Percentiles rank a stretch among this genome's conserved stretches.
These are phyloP conservation scores for Ceriagrion tenellum DNA, from an alignment of 2,888 invertebrate genomes.

Conservation along the genomic window DNA sequence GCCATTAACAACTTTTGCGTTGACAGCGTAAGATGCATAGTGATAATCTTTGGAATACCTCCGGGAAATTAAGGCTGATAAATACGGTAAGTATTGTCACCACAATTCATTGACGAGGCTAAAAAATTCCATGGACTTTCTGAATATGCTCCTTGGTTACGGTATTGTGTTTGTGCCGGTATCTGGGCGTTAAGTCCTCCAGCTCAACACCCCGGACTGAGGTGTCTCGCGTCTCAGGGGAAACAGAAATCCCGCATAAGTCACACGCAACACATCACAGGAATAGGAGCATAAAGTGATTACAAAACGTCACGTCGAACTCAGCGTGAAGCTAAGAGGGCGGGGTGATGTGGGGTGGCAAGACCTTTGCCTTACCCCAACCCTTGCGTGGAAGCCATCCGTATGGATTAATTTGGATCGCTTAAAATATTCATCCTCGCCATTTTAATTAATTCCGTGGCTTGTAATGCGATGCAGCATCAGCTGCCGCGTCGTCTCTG, in stretches of 20 bases:
- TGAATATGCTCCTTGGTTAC: no score
- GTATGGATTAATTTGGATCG: constrained; percentile 18
- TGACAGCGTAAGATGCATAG: no score
- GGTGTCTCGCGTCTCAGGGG: neutral
- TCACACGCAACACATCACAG: neutral
- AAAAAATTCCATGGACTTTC: no score
- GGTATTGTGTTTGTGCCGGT: no score
- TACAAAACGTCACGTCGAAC: neutral
- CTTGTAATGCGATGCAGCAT: constrained; percentile 8
- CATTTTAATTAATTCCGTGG: constrained; percentile 16
- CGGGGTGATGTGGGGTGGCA: no score
- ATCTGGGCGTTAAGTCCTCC: no score
- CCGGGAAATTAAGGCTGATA: no score
- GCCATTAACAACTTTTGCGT: no score
- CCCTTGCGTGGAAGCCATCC: neutral
- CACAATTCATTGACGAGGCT: no score
- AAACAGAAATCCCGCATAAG: neutral
- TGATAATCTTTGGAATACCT: no score
- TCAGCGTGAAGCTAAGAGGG: neutral
- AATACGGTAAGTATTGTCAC: no score
- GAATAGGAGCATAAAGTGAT: neutral
- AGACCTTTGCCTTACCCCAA: no score
- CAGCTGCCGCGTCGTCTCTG: neutral
- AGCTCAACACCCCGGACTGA: neutral
- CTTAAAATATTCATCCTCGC: constrained; percentile 14